Evolutionary conservation across 2,797 vertebrate genomes (phyloP), one percentile per base, ranked within the genome.

Genomic region (Coranthus polyacanthus): DNA sequence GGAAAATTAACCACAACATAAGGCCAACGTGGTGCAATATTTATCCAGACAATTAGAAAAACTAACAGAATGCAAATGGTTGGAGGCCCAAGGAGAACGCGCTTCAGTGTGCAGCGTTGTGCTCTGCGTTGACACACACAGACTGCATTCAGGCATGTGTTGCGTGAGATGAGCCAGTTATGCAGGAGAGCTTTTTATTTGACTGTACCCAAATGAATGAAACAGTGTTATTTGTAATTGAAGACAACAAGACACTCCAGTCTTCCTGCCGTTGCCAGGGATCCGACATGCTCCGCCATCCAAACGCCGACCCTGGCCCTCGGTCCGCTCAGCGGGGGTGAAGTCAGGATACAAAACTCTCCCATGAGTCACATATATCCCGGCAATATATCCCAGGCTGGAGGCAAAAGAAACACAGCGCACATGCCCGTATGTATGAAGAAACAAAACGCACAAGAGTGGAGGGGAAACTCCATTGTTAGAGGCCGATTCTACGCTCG

Each of bases 31-130:
- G 78, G 75, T 79, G 52, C 68, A 79, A 81, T 76, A 82, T 86
- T 87, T 84, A 87, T 68, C 79, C 85, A 83, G 56, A 77, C 78
- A 82, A 89, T 88, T 87, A 87, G 78, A 76, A 84, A 83, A 86
- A 72, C 77, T 72, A 88, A 83, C 78, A 83, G 69, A 58, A 86
- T 75, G 53, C 54, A 65, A 80, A 69, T 42, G 68, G 47, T 53
- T 17, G 65, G 68, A 54, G 53, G 69, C 54, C 42, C 51, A 65
- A 11, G 45, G 62, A 72, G 60, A 65, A 52, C 42, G 56, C 49
- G 45, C 15, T 62, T 55, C 49, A 54, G 43, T 6, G 20, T 38
- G 62, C 66, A 68, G 50, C 6, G 16, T 53, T 32, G 57, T 32
- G 43, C 29, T 51, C 17, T 17, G 17, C 0, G n/a, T 55, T 44